Evolutionary conservation across 1,140 invertebrate species (phyloP), one percentile per base, ranked within the genome.

Genomic region (Paraescarpia echinospica): DNA sequence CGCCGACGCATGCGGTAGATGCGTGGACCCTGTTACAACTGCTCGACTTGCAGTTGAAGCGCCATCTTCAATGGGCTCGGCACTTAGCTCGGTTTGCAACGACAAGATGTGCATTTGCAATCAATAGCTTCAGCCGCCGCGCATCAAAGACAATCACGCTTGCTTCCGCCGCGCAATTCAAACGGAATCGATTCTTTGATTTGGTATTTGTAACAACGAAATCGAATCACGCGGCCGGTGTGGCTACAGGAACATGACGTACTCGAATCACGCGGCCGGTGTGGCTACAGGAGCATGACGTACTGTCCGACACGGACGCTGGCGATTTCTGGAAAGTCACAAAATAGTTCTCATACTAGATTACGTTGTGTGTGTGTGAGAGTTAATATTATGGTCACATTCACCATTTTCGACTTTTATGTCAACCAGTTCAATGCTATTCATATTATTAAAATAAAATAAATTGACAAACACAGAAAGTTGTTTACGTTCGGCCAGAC

Each of bases 101-200:
- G 59, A 77, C 59, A 77, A 77, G 59, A 77, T 77, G 59, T 77
- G 59, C 59, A 77, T 77, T 77, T 77, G 59, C 59, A 77, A 77
- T 77, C 59, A 77, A 77, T 77, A 77, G 59, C 59, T 18, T 18
- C 59, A 77, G 59, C 22, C 59, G 59, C 59, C 59, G 59, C 14
- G 9, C 59, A 77, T 22, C 59, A 77, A 77, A 77, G 59, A 77
- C 59, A 77, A 77, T 77, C 59, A 77, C 59, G 59, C 59, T 5
- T 12, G 59, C 59, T 77, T 77, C 59, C 59, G 59, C 59, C 59
- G 59, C 59, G 59, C 59, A 77, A 77, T 77, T 77, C 59, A 1
- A 77, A 77, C 59, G 59, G 59, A 77, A 77, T 77, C 59, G 59
- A 77, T 77, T 77, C 59, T 27, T 18, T 77, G 59, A 77, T 77